Base-by-base conservation (phyloP, 2,113 vertebrate genomes). In the Menidia beryllina region DNA sequence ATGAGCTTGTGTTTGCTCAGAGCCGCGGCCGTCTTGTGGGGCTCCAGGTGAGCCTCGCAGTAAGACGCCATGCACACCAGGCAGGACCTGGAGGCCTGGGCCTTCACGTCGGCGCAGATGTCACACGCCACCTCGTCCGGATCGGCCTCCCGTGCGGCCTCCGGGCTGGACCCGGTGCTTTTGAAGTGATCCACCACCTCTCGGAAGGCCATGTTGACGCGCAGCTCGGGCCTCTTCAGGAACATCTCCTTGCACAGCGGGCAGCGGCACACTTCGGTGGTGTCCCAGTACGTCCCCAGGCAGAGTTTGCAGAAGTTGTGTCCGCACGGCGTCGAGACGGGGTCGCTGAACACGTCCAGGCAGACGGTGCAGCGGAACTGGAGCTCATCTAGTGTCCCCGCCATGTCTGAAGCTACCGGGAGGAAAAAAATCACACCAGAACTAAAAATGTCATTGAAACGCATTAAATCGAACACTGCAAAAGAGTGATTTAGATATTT, bases 61-160 rank as follows among this genome's bases (percentile, higher is more conserved):
- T n/a, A 43, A 30, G 51, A 54, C 38, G 21, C 41, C 38, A 66
- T 13, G 23, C 38, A 54, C 23, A 54, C 14, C 38, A 45, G 24
- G 52, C 50, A 54, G 63, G n/a, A 54, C 63, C 54, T 41, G 8
- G 49, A 26, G 48, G 62, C 49, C 34, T 65, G 52, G 5, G 41
- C 11, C 15, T 65, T 50, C 19, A 41, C 36, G 20, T 41, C 23
- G 5, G 36, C 41, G 36, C 62, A 52, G 49, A 65, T 25, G 14
- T 65, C 0, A 38, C 54, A 39, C 3, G 5, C 11, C 4, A 39
- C 30, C 15, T 57, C 54, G 8, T 13, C 30, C 2, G 20, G 20
- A 23, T 15, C 39, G 13, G 34, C 54, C 54, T 4, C 43, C 43
- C n/a, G 12, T 7, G 7, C 38, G 20, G 14, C 23, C 25, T 54